These are phyloP conservation scores for Salpingus planirostris DNA, from an alignment of 2,888 invertebrate species.

Conservation along the genomic window DNA sequence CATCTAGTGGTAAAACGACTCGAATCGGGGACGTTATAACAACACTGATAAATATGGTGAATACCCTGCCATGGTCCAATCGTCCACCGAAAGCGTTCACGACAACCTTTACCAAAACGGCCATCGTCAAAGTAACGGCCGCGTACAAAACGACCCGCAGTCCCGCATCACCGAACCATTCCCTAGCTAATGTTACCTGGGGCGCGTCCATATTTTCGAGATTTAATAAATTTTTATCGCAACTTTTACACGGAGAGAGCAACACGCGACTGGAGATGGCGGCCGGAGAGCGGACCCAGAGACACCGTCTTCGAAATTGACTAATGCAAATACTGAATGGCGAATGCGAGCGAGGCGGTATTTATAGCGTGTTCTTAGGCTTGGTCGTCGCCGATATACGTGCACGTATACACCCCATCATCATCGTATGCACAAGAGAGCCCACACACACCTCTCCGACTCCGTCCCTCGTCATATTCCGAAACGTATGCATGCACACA, in stretches of 20 bases:
- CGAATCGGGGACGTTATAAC: too few relatives aligned
- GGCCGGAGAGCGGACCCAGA: neutral
- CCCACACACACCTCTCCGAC: slow-evolving; percentile 17
- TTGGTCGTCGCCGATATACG: slow-evolving; percentile 27
- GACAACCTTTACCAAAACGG: slow-evolving; percentile 35
- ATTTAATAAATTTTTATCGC: too few relatives aligned
- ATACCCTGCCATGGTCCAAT: slow-evolving; percentile 30
- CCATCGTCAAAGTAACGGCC: slow-evolving; percentile 34
- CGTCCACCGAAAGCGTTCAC: slow-evolving; percentile 33
- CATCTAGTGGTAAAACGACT: too few relatives aligned
- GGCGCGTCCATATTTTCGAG: slow-evolving; percentile 28
- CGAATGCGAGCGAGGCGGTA: slow-evolving; percentile 30
- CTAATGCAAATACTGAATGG: slow-evolving; percentile 25
- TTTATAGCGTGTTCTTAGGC: slow-evolving; percentile 37
- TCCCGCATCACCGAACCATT: slow-evolving; percentile 33
- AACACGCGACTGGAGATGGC: too few relatives aligned
- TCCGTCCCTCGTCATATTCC: too few relatives aligned
- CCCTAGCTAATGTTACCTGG: slow-evolving; percentile 35
- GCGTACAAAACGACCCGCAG: slow-evolving; percentile 33
- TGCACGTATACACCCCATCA: slow-evolving; percentile 29
- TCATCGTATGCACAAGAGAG: slow-evolving; percentile 11
- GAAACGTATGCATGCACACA: too few relatives aligned
- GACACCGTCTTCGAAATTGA: slow-evolving; percentile 8
- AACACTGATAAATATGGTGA: slow-evolving; percentile 17
- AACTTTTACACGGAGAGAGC: too few relatives aligned